Base-by-base conservation (phyloP, 2,797 vertebrate species). In the Cyclura pinguis region DNA sequence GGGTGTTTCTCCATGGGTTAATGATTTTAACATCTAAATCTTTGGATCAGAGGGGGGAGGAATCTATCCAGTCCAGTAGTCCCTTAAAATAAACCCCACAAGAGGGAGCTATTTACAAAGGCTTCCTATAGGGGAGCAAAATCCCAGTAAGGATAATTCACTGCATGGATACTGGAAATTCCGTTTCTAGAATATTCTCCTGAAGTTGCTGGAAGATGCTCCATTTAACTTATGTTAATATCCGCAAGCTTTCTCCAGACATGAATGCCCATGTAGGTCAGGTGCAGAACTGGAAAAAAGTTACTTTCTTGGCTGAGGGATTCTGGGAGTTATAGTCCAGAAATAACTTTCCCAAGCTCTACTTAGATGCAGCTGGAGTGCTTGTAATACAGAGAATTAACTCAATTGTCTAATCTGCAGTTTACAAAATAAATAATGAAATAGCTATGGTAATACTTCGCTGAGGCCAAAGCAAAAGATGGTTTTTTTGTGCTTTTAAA, bases 21-120 rank as follows among this genome's bases (percentile, higher is more conserved):
- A 29, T 52, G 9, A 38, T 47, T 82, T 83, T 55, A 52, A 64
- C 3, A 18, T 35, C 67, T 27, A 57, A 62, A 20, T 47, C n/a
- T 59, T 47, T 20, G 22, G 69, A 24, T 6, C 35, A 22, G 77
- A 62, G 29, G 9, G 12, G 13, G 10, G 13, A 83, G 35, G 4
- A 76, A 52, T 55, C 32, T 3, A 42, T 10, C 32, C 50, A 24
- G 16, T 77, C 32, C 4, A 24, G 38, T 35, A 27, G 7, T 57
- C 16, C 35, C 9, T 69, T 29, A 24, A 18, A 24, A 62, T 13
- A 55, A 47, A 55, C n/a, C 55, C 84, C 88, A 84, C 88, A 62
- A 78, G 91, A 38, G 88, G 91, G 88, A 80, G 80, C 88, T 42
- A 35, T 73, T 84, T 78, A 59, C 88, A 92, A 87, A 92, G 73